These are phyloP conservation scores for Hypomecis atomaria DNA, from an alignment of 2,888 invertebrate genomes.

Conservation along the genomic window DNA sequence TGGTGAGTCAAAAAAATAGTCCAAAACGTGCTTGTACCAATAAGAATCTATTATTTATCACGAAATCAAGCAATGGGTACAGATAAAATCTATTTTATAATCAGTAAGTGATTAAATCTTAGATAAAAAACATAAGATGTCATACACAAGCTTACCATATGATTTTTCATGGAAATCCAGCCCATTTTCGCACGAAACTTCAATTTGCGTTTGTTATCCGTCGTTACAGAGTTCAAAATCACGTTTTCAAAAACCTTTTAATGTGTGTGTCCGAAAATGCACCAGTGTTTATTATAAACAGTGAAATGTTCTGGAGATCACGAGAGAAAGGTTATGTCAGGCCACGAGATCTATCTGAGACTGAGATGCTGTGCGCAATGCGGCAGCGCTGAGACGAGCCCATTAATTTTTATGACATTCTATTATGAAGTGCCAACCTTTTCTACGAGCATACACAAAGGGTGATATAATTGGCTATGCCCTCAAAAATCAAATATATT, in stretches of 20 bases:
- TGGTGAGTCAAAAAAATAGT: too few species aligned
- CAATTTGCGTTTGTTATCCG: conserved; percentile 69
- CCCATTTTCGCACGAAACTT: conserved; percentile 76
- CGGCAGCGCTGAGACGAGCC: conserved; percentile 70
- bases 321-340: conserved; percentile 72
- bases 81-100: background rate
- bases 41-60: too few species aligned
- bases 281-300: conserved; percentile 43
- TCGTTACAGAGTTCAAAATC: conserved; percentile 50
- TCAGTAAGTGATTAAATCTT: background rate
- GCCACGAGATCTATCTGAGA: conserved; percentile 73
- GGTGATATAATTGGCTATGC: background rate
- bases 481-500: background rate
- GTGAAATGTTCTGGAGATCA: conserved; percentile 43
- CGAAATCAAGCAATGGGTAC: background rate
- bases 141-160: conserved; percentile 74
- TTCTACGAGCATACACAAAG: background rate
- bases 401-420: conserved; percentile 50
- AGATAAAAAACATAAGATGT: too few species aligned
- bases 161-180: conserved; percentile 83
- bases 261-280: conserved; percentile 19
- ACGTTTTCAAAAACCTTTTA: conserved; percentile 30
- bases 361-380: conserved; percentile 84
- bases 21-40: too few species aligned
- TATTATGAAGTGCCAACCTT: conserved; percentile 13